These are phyloP conservation scores for Torymus auratus DNA, from an alignment of 2,888 invertebrate species.

Conservation along the genomic window DNA sequence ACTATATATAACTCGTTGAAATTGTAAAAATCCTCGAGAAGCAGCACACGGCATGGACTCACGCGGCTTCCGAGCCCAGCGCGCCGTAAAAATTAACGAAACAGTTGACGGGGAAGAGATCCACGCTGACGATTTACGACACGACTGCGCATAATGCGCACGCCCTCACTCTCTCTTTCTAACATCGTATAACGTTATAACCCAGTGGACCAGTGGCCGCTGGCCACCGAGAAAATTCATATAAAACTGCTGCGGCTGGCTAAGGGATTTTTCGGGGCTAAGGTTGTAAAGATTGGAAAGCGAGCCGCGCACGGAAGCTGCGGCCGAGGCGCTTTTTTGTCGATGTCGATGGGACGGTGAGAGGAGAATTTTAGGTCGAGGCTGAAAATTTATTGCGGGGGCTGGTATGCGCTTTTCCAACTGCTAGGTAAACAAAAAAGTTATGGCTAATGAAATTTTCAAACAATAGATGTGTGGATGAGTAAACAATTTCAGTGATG, in stretches of 20 bases:
- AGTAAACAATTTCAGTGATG: no score
- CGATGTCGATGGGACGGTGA: not conserved
- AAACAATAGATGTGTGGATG: no score
- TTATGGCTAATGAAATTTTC: no score
- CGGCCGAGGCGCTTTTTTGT: not conserved
- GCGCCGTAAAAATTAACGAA: constrained; percentile 55
- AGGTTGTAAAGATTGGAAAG: constrained; percentile 36
- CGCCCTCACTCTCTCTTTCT: not conserved
- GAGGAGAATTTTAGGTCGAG: no score
- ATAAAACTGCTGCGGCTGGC: constrained; percentile 17
- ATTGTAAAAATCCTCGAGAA: no score
- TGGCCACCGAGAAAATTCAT: constrained; percentile 30
- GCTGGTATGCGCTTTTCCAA: no score
- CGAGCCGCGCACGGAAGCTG: constrained; percentile 3
- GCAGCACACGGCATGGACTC: no score
- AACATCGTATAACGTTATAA: constrained; percentile 34
- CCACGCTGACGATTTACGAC: constrained; percentile 26
- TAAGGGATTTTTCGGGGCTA: constrained; percentile 20
- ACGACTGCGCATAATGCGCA: constrained; percentile 13
- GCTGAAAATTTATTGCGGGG: no score
- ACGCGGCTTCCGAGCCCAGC: no score
- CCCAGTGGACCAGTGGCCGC: constrained; percentile 14
- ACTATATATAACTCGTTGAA: no score
- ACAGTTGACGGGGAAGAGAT: constrained; percentile 38
- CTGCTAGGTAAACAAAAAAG: no score